Evolutionary conservation across 2,797 vertebrate species (phyloP).

Genomic region (Epinephelus awoara): DNA sequence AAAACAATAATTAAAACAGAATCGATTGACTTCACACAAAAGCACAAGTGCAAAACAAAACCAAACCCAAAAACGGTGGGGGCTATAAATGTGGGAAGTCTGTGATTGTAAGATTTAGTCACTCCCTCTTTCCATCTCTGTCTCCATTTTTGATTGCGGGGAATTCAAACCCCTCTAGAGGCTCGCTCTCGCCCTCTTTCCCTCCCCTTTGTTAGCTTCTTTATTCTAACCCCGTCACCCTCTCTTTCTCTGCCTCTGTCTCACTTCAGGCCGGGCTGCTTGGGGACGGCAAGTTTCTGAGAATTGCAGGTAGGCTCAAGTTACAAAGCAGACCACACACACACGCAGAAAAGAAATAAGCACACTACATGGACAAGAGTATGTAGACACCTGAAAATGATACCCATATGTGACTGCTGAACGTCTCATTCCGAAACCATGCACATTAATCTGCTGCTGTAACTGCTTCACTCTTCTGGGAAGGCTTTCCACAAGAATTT

Average conservation of each 20-base stretch:
- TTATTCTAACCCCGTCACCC: background rate
- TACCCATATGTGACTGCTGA: background rate
- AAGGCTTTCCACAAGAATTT: background rate
- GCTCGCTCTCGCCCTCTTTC: background rate
- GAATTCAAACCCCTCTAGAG: conserved; percentile 55
- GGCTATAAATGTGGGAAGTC: conserved; percentile 29
- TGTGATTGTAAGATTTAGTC: conserved; percentile 41
- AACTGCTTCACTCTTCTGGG: background rate
- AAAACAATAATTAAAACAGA: conserved; percentile 10
- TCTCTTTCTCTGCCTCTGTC: background rate
- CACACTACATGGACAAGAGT: background rate
- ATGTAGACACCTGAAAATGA: background rate
- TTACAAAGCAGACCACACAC: conserved; percentile 15
- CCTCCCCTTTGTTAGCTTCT: conserved; percentile 11
- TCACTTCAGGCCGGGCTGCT: conserved; percentile 5
- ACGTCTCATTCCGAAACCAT: background rate
- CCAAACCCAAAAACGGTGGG: background rate
- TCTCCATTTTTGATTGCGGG: conserved; percentile 50
- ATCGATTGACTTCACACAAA: conserved; percentile 55
- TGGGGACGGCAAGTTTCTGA: conserved; percentile 21
- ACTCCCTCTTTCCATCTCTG: conserved; percentile 24
- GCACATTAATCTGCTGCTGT: background rate
- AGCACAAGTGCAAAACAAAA: conserved; percentile 58
- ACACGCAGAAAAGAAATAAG: background rate
- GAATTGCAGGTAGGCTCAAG: background rate